These are phyloP conservation scores for Nebria ingens DNA, from an alignment of 1,140 invertebrate genomes.

Conservation along the genomic window DNA sequence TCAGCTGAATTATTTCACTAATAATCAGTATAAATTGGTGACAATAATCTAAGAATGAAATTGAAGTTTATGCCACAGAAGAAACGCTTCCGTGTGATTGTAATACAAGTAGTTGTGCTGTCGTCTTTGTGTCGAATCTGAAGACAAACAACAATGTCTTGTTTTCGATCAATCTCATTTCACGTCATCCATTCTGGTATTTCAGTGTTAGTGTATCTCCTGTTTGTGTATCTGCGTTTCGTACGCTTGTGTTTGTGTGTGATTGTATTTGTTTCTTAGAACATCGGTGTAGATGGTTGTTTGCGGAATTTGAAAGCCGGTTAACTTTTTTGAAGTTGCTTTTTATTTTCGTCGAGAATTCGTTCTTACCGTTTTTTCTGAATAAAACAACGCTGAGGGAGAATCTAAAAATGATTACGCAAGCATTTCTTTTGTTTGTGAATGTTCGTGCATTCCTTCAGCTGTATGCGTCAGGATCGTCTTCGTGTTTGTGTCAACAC, in stretches of 20 bases:
- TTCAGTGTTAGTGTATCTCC: not conserved
- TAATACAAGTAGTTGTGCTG: too few species aligned
- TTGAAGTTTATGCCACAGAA: too few species aligned
- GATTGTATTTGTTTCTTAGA: not conserved
- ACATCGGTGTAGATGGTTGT: not conserved
- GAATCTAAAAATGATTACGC: constrained; percentile 7
- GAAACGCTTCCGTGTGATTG: too few species aligned
- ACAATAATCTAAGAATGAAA: too few species aligned
- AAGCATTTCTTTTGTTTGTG: constrained; percentile 5
- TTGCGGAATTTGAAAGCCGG: not conserved
- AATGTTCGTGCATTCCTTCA: not conserved
- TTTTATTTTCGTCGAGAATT: not conserved
- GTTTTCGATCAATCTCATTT: not conserved
- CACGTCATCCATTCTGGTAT: not conserved
- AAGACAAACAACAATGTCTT: not conserved
- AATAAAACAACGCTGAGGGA: not conserved
- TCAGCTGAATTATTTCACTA: too few species aligned
- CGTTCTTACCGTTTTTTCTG: not conserved
- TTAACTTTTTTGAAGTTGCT: not conserved
- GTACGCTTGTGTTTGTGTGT: not conserved
- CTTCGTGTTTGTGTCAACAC: constrained; percentile 4
- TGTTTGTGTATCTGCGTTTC: not conserved
- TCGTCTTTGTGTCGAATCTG: too few species aligned
- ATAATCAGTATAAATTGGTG: too few species aligned
- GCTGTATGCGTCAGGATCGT: not conserved